phyloP scores from a whole-genome alignment of 1,140 invertebrate genomes.

The Heterodera carotae region DNA sequence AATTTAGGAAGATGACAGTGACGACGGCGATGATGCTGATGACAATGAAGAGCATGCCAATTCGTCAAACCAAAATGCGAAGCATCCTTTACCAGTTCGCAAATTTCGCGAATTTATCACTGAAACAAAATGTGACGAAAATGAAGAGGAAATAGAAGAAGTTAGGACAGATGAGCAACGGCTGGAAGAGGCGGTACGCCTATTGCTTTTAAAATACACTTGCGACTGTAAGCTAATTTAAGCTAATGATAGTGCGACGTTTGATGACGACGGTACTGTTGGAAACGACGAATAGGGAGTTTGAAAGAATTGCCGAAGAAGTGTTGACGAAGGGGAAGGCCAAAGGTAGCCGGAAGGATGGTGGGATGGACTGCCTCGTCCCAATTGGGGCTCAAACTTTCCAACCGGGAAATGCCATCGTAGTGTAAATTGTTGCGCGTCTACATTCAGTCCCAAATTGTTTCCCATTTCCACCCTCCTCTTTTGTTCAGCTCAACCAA shows the following conservation, averaged over 20 bases:
- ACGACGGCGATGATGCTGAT: constrained; percentile 35
- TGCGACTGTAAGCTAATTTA: constrained; percentile 10
- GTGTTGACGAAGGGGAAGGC: constrained; percentile 23
- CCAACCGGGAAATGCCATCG: constrained; percentile 1
- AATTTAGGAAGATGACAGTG: constrained; percentile 45
- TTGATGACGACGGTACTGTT: constrained; percentile 47
- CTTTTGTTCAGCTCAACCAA: constrained; percentile 44
- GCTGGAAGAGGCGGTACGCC: constrained; percentile 40
- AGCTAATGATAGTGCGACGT: constrained; percentile 47
- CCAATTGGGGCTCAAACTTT: constrained; percentile 19
- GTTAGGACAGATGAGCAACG: constrained; percentile 48
- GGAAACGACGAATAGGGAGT: constrained; percentile 45
- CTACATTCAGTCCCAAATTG: neutral
- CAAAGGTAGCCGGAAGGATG: constrained; percentile 34
- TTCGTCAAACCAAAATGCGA: constrained; percentile 26
- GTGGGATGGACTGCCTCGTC: constrained; percentile 2
- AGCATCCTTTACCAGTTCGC: constrained; percentile 14
- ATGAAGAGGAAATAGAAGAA: constrained; percentile 54
- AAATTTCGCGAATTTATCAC: constrained; percentile 33
- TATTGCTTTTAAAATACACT: constrained; percentile 29
- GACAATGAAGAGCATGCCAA: constrained; percentile 30
- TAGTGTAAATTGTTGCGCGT: too few relatives aligned
- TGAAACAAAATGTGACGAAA: constrained; percentile 15
- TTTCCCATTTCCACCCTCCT: neutral
- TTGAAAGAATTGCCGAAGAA: constrained; percentile 36